Base-by-base conservation (phyloP, 2,113 vertebrate species). In the Orthonyx spaldingii region DNA sequence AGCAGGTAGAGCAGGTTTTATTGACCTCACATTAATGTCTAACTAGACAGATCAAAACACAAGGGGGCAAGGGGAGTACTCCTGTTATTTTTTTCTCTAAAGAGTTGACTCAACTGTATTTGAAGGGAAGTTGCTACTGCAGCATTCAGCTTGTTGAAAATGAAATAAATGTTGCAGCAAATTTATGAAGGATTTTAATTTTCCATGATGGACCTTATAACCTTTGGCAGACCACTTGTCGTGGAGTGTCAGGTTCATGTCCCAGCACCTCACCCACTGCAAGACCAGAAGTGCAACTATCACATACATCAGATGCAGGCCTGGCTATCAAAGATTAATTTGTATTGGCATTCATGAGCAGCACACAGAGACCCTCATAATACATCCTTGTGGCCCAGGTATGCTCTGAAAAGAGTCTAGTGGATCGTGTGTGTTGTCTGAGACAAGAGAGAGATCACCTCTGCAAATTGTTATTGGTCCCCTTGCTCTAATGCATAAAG, bases 231-330 rank as follows among this genome's bases (percentile, higher is more conserved):
- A 47, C 16, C 16, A 47, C 23, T 23, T 21, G 13, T 24, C 0
- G 0, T 17, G 61, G 44, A 30, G 68, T 3, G 3, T 41, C 65
- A 61, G 1, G 0, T 39, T 52, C 70, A 50, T 26, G 30, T 63
- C 30, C 20, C 47, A 86, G 26, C 28, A 49, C 20, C 32, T 56
- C 33, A 69, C 9, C 18, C 9, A 33, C 18, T 21, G 24, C 37
- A 61, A 16, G 42, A 82, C 19, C 24, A 65, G 13, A 91, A 87
- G 14, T 11, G 7, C 23, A 56, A 16, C 18, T 35, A 10, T 44
- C 15, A 49, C 52, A 68, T 32, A 20, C 3, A 77, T 61, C 26
- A 76, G 39, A 46, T 41, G 24, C 30, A 77, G 46, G 33, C 23
- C 47, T 57, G 27, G 16, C 50, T 69, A 70, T 44, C 37, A 66